phyloP scores from a whole-genome alignment of 1,140 invertebrate species.

The Temnothorax curvispinosus region DNA sequence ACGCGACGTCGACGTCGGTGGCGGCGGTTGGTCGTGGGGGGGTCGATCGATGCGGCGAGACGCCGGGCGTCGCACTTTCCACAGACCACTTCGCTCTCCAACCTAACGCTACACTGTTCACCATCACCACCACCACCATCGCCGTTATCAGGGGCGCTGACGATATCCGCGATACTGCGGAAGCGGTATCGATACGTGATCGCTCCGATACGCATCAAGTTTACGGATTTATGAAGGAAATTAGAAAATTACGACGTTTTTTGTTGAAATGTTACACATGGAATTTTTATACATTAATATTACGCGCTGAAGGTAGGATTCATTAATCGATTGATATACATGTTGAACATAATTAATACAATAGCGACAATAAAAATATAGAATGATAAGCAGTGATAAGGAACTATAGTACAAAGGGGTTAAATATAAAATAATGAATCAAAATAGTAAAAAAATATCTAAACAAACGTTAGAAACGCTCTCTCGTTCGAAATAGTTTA shows the following conservation, averaged over 20 bases:
- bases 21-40: conserved; percentile 60
- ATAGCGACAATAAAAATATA: neutral
- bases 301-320: neutral
- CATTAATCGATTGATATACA: neutral
- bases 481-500: neutral
- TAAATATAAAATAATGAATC: neutral
- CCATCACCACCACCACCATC: conserved; percentile 55
- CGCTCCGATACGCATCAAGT: neutral
- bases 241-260: neutral
- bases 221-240: neutral
- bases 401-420: no score
- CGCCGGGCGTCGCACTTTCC: conserved; percentile 84
- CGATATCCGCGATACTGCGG: neutral
- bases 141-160: conserved; percentile 22
- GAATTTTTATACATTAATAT: neutral
- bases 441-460: neutral
- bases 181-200: conserved; percentile 4
- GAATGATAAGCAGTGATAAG: neutral
- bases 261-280: neutral
- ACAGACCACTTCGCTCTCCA: conserved; percentile 75
- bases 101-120: conserved; percentile 61
- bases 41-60: conserved; percentile 85
- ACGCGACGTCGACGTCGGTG: conserved; percentile 49
- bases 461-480: neutral
- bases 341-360: neutral